Base-by-base conservation (phyloP, 2,888 invertebrate genomes). In the Thymelicus sylvestris region DNA sequence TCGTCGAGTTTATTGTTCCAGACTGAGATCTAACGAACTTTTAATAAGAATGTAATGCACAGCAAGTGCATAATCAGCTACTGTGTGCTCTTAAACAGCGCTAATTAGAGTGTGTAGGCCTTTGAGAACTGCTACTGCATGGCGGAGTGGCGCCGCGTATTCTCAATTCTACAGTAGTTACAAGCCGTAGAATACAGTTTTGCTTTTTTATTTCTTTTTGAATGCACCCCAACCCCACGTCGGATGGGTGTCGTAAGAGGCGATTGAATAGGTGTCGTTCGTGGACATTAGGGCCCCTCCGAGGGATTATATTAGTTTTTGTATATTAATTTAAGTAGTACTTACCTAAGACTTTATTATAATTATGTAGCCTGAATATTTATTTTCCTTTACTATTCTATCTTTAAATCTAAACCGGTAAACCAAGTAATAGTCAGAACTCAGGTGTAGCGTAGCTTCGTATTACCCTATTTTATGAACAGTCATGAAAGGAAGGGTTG, bases 21-120 rank as follows among this genome's bases (percentile, higher is more conserved):
- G 13, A 38, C 7, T 10, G 41, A 67, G 52, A 61, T 67, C 61
- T 62, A 67, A 67, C 61, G 66, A 59, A 47, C 66, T 39, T 66
- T 66, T 67, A 60, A 67, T 41, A 67, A 50, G 67, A 67, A 61
- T 61, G 67, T 41, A 50, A 38, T 48, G 50, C 67, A 67, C 24
- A 31, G 50, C 31, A 64, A 64, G 63, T 64, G 63, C 38, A 38
- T 64, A 64, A 64, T 55, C 63, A 64, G 50, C 63, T 63, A 63
- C 63, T 63, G 60, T 39, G 60, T 61, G 63, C 63, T 50, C 48
- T 64, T 55, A 41, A 64, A 65, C 65, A 55, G 19, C 65, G 52
- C 52, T 65, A 67, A 64, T 64, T 64, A 64, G 50, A 38, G 50
- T n/a, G 19, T 15, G 63, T 19, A 48, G 48, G 15, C 41, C 63